Conservation (phyloP, 2,113 vertebrate species). For the Megalops atlanticus region DNA sequence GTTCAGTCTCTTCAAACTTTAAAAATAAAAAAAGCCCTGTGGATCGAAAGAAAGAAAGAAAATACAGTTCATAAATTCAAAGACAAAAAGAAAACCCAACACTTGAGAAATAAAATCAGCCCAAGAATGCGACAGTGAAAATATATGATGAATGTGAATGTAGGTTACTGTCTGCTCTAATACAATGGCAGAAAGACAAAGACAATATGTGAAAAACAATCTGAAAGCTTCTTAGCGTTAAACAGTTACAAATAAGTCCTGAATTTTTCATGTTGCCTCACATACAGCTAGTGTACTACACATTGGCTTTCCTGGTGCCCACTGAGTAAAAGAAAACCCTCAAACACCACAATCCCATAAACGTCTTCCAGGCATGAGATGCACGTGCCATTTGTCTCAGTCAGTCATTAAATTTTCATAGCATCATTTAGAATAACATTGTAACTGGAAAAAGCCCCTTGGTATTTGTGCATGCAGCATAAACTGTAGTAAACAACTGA, state of each 20-base stretch:
- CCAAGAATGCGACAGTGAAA: conserved; percentile 40
- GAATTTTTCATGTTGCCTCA: conserved; percentile 61
- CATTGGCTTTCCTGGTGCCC: conserved; percentile 2
- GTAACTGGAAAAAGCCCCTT: conserved; percentile 22
- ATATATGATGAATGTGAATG: conserved; percentile 54
- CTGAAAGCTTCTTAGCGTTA: conserved; percentile 63
- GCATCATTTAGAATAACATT: conserved; percentile 45
- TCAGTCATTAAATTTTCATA: conserved; percentile 57
- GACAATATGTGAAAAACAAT: conserved; percentile 63
- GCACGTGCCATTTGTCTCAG: conserved; percentile 64
- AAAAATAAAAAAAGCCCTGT: not conserved
- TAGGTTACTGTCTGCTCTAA: conserved; percentile 37
- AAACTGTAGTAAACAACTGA: not conserved
- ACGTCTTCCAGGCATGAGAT: conserved; percentile 66
- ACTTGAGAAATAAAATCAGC: conserved; percentile 47
- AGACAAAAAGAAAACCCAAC: conserved; percentile 17
- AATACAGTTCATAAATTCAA: conserved; percentile 31
- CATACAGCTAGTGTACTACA: conserved; percentile 9
- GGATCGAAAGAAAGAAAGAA: conserved; percentile 37
- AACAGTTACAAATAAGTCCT: conserved; percentile 56
- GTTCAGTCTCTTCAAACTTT: conserved; percentile 1
- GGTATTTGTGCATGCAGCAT: not conserved
- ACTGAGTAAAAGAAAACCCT: conserved; percentile 33
- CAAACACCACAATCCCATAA: conserved; percentile 65
- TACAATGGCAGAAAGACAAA: conserved; percentile 45